Base-by-base conservation (phyloP, 2,888 invertebrate species). In the Epinotia brunnichana region DNA sequence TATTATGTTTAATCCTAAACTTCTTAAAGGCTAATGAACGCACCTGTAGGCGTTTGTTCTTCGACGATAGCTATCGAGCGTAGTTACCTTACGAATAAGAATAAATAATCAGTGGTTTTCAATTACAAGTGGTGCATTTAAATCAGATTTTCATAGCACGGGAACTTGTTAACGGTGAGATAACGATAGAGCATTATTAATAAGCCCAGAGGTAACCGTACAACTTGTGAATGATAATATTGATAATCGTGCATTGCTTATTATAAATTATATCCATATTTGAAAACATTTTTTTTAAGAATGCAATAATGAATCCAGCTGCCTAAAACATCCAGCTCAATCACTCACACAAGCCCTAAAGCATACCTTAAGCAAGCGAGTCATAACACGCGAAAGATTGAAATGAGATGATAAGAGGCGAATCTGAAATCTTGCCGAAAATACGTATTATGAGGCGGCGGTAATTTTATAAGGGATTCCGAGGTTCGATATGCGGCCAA, bases 361-460 rank as follows among this genome's bases (percentile, higher is more conserved):
- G 82, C 61, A 72, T 82, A 83, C 85, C 81, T 81, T 83, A 83
- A 85, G 84, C 87, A 83, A 85, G 84, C 87, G 85, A 86, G 83
- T 90, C 88, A 90, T 91, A 91, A 91, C 87, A 90, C 87, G 88
- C 88, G 85, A 83, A 86, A 91, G 92, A 92, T 93, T 89, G 87
- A 90, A 91, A 91, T 89, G 88, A 89, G 87, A 83, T 86, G 92
- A 93, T 93, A 91, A 89, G 79, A 79, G 78, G 77, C 82, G 83
- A 90, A 91, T 92, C 90, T 85, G 89, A 89, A 90, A 92, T 91
- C 90, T 92, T 87, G 87, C 90, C 92, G 85, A 92, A 92, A 92
- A 90, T 89, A 87, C 86, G 85, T 84, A 90, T 90, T 91, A 91
- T 84, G 81, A 86, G 82, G 85, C 90, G 75, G 75, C 75, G 91